Evolutionary conservation across 2,888 invertebrate genomes (phyloP).

Genomic region (Coecobrya sp.): DNA sequence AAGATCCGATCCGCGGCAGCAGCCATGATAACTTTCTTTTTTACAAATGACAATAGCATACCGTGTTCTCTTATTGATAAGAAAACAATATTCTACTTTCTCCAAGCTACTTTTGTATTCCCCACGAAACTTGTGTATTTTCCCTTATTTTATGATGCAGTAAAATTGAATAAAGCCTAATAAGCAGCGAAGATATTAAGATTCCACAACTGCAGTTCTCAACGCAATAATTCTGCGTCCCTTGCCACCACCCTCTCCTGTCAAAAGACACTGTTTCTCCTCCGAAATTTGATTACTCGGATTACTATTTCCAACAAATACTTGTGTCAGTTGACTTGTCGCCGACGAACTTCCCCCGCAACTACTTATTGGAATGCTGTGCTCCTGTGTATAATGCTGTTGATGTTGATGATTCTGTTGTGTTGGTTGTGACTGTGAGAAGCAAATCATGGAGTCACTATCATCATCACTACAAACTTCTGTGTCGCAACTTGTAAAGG

Average conservation of each 20-base stretch:
- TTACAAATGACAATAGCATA: conserved; percentile 32
- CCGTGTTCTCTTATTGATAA: not conserved
- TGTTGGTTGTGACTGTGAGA: conserved; percentile 68
- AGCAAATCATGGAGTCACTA: conserved; percentile 78
- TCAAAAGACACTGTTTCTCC: conserved; percentile 75
- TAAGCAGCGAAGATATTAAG: conserved; percentile 58
- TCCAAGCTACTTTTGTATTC: conserved; percentile 10
- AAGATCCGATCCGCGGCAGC: conserved; percentile 52
- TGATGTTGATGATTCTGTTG: conserved; percentile 19
- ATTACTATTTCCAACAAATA: conserved; percentile 64
- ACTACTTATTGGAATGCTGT: conserved; percentile 69
- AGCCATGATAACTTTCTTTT: conserved; percentile 30
- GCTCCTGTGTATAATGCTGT: conserved; percentile 58
- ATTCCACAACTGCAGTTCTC: conserved; percentile 79
- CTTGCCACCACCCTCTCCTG: conserved; percentile 57
- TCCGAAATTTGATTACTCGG: conserved; percentile 62
- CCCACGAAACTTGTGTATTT: conserved; percentile 29
- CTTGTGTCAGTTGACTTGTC: conserved; percentile 69
- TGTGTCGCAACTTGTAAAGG: conserved; percentile 79
- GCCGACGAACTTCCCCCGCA: conserved; percentile 37
- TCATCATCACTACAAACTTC: conserved; percentile 82
- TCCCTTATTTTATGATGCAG: conserved; percentile 27
- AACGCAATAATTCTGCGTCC: conserved; percentile 81
- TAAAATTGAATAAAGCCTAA: conserved; percentile 39
- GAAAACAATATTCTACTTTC: conserved; percentile 34